These are phyloP conservation scores for Anarhynchus alexandrinus DNA, from an alignment of 2,113 vertebrate species.

Conservation along the genomic window DNA sequence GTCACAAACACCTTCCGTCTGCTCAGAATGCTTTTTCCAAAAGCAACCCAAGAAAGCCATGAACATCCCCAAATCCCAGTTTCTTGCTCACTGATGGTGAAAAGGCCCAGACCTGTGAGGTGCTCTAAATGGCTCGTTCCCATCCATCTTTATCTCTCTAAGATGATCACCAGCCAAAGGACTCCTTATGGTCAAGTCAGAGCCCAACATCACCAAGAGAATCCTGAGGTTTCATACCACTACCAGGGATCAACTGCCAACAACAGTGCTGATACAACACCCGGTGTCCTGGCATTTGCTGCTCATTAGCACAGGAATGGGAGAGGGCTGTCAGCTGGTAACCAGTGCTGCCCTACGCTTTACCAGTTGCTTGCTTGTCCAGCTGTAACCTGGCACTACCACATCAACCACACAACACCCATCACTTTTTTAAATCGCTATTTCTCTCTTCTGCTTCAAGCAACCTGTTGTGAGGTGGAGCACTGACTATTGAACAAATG, in stretches of 20 bases:
- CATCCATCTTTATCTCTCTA: not conserved
- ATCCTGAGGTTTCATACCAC: not conserved
- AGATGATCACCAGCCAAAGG: not conserved
- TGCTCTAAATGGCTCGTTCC: not conserved
- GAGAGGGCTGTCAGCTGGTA: not conserved
- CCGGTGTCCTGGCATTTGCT: not conserved
- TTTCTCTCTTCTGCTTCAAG: not conserved
- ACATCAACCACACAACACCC: not conserved
- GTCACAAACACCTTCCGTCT: not conserved
- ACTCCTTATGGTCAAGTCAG: not conserved
- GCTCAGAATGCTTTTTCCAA: not conserved
- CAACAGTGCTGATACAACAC: not conserved
- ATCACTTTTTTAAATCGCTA: not conserved
- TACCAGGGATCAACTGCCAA: not conserved
- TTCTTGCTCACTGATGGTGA: not conserved
- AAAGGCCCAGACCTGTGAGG: not conserved
- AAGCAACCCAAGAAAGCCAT: not conserved
- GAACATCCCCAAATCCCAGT: not conserved
- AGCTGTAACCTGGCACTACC: not conserved
- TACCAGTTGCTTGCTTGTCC: not conserved
- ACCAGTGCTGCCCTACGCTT: not conserved
- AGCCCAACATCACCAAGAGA: not conserved
- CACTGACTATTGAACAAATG: not conserved
- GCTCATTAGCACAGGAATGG: not conserved
- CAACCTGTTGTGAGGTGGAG: not conserved